A percentile compares a stretch with the other conserved stretches of the same genome.
Conservation (phyloP, 2,888 invertebrate species). For the Trichacis sp. region DNA sequence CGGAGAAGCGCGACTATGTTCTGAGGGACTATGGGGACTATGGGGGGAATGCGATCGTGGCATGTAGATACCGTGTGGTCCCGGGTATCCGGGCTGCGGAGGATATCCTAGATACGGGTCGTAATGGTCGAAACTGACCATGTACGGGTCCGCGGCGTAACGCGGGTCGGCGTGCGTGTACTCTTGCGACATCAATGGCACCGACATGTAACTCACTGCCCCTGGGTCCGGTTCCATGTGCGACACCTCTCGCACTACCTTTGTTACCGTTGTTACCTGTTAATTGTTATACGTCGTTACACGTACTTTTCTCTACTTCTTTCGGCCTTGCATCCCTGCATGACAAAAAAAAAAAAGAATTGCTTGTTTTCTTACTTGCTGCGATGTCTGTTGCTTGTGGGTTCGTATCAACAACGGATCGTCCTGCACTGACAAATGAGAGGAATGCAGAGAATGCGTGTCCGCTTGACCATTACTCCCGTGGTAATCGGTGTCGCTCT, state of each 20-base stretch:
- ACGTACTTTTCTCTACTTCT: too few species aligned
- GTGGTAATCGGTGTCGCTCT: slow-evolving; percentile 70
- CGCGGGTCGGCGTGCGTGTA: slow-evolving; percentile 65
- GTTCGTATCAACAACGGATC: slow-evolving; percentile 73
- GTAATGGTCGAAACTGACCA: slow-evolving; percentile 69
- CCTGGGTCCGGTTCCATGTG: slow-evolving; percentile 73
- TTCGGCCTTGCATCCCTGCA: too few species aligned
- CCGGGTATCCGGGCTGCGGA: slow-evolving; percentile 66
- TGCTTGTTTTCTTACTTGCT: slow-evolving; percentile 69
- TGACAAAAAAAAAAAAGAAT: too few species aligned
- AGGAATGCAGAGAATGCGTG: slow-evolving; percentile 74
- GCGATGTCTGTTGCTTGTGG: slow-evolving; percentile 78
- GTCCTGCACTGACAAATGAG: slow-evolving; percentile 69
- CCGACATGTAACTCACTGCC: slow-evolving; percentile 66
- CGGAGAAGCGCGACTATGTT: slow-evolving; percentile 67
- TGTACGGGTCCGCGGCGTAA: slow-evolving; percentile 66
- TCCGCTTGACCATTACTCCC: slow-evolving; percentile 78
- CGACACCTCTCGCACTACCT: slow-evolving; percentile 76
- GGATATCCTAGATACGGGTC: slow-evolving; percentile 68
- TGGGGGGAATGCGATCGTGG: slow-evolving; percentile 62
- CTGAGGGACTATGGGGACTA: slow-evolving; percentile 66
- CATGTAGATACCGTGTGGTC: slow-evolving; percentile 66
- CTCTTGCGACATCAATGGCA: slow-evolving; percentile 67
- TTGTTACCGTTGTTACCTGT: slow-evolving; percentile 80
- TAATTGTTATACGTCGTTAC: too few species aligned